Evolutionary conservation across 2,888 invertebrate species (phyloP).

Genomic region (Drosophila pegasa): DNA sequence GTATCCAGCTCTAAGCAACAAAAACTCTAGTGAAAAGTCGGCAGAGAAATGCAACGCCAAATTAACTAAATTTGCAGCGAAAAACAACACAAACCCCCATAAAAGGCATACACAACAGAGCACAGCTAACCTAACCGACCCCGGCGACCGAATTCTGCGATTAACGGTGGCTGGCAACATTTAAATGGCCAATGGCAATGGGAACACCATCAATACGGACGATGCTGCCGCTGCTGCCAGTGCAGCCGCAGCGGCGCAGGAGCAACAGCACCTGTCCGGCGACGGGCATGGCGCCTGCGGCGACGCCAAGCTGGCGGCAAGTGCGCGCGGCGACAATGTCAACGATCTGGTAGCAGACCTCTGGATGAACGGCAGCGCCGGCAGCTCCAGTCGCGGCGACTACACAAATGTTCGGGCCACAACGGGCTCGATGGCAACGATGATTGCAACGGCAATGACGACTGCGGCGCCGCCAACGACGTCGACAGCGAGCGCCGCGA

Average conservation of each 20-base stretch:
- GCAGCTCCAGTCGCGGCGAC: conserved; percentile 60
- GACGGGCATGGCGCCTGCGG: conserved; percentile 44
- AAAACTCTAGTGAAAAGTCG: conserved; percentile 60
- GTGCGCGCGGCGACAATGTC: conserved; percentile 49
- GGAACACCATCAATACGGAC: conserved; percentile 72
- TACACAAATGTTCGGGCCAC: conserved; percentile 73
- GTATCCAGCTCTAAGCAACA: conserved; percentile 42
- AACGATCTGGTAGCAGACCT: conserved; percentile 81
- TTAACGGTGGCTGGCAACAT: conserved; percentile 32
- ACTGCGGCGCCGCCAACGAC: background rate
- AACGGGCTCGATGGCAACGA: conserved; percentile 3
- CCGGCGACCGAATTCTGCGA: conserved; percentile 14
- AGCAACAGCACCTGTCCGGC: conserved; percentile 51
- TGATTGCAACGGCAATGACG: conserved; percentile 10
- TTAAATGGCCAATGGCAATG: conserved; percentile 82
- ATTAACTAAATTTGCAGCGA: conserved; percentile 51
- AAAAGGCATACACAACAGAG: conserved; percentile 19
- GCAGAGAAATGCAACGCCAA: conserved; percentile 60
- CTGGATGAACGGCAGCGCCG: conserved; percentile 57
- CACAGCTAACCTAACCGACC: conserved; percentile 6
- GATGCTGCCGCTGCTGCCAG: conserved; percentile 58
- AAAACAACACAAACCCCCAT: conserved; percentile 32
- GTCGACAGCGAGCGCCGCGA: conserved; percentile 11
- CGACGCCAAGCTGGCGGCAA: conserved; percentile 36
- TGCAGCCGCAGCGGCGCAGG: conserved; percentile 42